Base-by-base conservation (phyloP, 35 echinoderm and acorn worm genomes). In the Lytechinus pictus region DNA sequence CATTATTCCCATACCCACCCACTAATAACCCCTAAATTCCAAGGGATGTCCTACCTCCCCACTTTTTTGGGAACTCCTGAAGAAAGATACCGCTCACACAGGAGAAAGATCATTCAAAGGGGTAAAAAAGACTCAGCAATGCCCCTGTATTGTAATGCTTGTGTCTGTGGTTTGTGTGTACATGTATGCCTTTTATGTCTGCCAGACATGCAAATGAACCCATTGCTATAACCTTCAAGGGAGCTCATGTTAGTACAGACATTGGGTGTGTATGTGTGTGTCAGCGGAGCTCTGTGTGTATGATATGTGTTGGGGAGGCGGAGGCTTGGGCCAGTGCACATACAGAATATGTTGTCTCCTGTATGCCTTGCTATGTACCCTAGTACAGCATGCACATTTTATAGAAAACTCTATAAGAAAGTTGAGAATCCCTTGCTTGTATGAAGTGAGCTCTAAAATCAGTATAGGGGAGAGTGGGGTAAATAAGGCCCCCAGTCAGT, bases 201-300 rank as follows among this genome's bases (percentile, higher is more conserved):
- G 29, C 88, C 52, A 90, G 88, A 90, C 88, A 90, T 90, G 88
- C 88, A 90, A 90, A 90, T 90, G 29, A 90, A 90, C 88, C 27
- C 88, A 90, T 13, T 44, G 88, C 28, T 54, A 58, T 58, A 90
- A 90, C 88, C 88, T 54, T 52, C 29, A 90, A 54, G 56, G 9
- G 9, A 58, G 16, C 52, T 90, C 88, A 90, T 90, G 66, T 79
- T 79, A 79, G 66, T 27, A 79, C 66, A 79, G 66, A 79, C 66
- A 79, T 5, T 52, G 28, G 14, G 86, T 87, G 24, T 94, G 53
- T 55, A 13, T 94, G 92, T 60, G 55, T 94, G 57, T 94, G 92
- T 94, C 27, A 57, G 66, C 54, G 56, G 92, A 57, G 52, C 33
- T 94, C 54, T 94, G 21, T 57, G 27, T 55, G 92, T 94, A 54